Percentiles rank a stretch among this genome's conserved stretches.
phyloP scores from a whole-genome alignment of 2,888 invertebrate genomes.

The Phoenoteleia sp. region DNA sequence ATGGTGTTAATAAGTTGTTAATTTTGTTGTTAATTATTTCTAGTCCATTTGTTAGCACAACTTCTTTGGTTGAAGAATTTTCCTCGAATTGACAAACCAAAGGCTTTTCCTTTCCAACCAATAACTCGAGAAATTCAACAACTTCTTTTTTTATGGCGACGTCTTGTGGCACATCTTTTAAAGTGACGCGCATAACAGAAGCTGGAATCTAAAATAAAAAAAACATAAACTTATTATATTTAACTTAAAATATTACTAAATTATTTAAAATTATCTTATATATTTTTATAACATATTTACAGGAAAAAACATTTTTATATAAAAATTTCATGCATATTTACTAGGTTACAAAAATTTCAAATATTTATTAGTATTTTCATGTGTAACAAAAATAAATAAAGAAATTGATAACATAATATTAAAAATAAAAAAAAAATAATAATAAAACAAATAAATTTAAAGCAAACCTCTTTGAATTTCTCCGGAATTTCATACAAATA shows the following conservation, averaged over 20 bases:
- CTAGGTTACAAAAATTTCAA: too few relatives aligned
- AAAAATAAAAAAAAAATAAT: conserved; percentile 3
- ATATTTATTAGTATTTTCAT: too few relatives aligned
- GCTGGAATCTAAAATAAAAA: conserved; percentile 73
- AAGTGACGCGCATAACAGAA: conserved; percentile 72
- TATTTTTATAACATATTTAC: too few relatives aligned
- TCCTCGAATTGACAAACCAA: conserved; percentile 78
- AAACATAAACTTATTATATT: too few relatives aligned
- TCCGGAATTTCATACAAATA: conserved; percentile 77
- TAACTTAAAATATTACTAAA: too few relatives aligned
- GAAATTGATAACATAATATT: too few relatives aligned
- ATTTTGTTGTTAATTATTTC: conserved; percentile 80
- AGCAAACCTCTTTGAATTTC: conserved; percentile 79
- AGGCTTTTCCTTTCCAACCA: conserved; percentile 75
- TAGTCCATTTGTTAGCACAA: conserved; percentile 70
- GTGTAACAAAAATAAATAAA: too few relatives aligned
- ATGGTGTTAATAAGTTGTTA: conserved; percentile 77
- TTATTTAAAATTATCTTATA: too few relatives aligned
- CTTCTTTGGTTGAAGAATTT: conserved; percentile 71
- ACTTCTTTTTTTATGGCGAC: conserved; percentile 80
- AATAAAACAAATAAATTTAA: conserved; percentile 9
- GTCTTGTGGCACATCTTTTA: conserved; percentile 78
- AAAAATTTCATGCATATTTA: too few relatives aligned
- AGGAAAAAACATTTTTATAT: too few relatives aligned
- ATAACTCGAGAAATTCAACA: conserved; percentile 74